Percentiles rank a stretch among this genome's conserved stretches.
These are phyloP conservation scores for Acanthaster planci DNA, from an alignment of 35 echinoderm and acorn worm genomes.

Conservation along the genomic window DNA sequence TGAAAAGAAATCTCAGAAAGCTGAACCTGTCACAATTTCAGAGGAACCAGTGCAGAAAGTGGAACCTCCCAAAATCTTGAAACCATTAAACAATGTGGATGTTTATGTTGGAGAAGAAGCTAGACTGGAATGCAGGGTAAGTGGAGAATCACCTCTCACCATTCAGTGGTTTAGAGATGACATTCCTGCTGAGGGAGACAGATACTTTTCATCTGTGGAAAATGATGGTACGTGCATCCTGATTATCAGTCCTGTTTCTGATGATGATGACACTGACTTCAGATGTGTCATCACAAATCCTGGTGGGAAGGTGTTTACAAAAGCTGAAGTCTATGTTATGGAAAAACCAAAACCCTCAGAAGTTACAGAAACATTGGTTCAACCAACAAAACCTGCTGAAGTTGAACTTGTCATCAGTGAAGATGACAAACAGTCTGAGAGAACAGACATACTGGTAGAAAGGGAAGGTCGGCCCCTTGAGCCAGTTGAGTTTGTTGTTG, in stretches of 20 bases:
- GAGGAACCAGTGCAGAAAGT: slow-evolving; percentile 41
- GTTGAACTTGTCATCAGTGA: slow-evolving; percentile 57
- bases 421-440: slow-evolving; percentile 39
- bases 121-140: slow-evolving; percentile 60
- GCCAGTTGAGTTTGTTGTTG: slow-evolving; percentile 60
- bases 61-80: slow-evolving; percentile 57
- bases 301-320: slow-evolving; percentile 46
- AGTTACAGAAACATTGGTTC: background rate
- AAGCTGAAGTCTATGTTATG: slow-evolving; percentile 49
- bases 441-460: slow-evolving; percentile 78
- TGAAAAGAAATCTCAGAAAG: slow-evolving; percentile 34
- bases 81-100: slow-evolving; percentile 76
- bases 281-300: slow-evolving; percentile 55
- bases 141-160: slow-evolving; percentile 71
- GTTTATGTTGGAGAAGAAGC: slow-evolving; percentile 62
- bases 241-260: slow-evolving; percentile 68
- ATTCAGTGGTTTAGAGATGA: slow-evolving; percentile 82
- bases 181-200: slow-evolving; percentile 57
- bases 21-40: slow-evolving; percentile 19
- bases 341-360: slow-evolving; percentile 11
- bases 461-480: slow-evolving; percentile 68
- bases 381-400: slow-evolving; percentile 5
- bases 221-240: slow-evolving; percentile 79
- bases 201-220: slow-evolving; percentile 57
- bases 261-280: slow-evolving; percentile 83